A percentile compares a stretch with the other conserved stretches of the same genome.
Evolutionary conservation across 2,113 vertebrate species (phyloP).

Genomic region (Cochlearius cochlearius): DNA sequence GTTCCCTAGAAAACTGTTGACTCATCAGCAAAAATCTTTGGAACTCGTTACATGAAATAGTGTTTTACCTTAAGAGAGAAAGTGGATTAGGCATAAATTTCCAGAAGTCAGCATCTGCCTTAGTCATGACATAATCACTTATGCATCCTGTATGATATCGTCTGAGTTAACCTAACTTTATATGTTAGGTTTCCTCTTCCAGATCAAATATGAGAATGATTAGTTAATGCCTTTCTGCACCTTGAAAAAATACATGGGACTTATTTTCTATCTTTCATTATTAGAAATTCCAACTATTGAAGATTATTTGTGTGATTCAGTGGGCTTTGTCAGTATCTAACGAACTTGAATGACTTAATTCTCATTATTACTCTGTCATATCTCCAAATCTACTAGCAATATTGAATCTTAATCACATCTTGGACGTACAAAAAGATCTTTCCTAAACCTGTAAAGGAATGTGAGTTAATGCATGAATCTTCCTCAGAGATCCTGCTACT

Average conservation of each 20-base stretch:
- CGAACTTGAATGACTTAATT: not conserved
- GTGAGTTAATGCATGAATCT: not conserved
- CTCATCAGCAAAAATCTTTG: not conserved
- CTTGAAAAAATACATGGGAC: not conserved
- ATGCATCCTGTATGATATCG: fast-evolving
- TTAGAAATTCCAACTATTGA: not conserved
- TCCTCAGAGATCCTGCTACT: not conserved
- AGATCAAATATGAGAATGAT: not conserved
- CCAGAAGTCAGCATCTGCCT: not conserved
- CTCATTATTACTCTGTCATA: not conserved
- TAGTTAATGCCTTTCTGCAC: not conserved
- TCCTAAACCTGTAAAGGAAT: not conserved
- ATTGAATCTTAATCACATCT: not conserved
- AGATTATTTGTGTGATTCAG: not conserved
- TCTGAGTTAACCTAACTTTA: not conserved
- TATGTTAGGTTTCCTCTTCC: not conserved
- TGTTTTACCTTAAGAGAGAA: not conserved
- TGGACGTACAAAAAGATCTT: not conserved
- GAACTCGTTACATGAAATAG: not conserved
- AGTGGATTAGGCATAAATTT: not conserved
- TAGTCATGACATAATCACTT: not conserved
- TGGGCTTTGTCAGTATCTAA: not conserved
- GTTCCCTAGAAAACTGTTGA: not conserved
- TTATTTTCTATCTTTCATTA: not conserved
- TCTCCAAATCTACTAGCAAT: not conserved